A percentile compares a stretch with the other conserved stretches of the same genome.
These are phyloP conservation scores for Neria commutata DNA, from an alignment of 2,888 invertebrate species.

Conservation along the genomic window DNA sequence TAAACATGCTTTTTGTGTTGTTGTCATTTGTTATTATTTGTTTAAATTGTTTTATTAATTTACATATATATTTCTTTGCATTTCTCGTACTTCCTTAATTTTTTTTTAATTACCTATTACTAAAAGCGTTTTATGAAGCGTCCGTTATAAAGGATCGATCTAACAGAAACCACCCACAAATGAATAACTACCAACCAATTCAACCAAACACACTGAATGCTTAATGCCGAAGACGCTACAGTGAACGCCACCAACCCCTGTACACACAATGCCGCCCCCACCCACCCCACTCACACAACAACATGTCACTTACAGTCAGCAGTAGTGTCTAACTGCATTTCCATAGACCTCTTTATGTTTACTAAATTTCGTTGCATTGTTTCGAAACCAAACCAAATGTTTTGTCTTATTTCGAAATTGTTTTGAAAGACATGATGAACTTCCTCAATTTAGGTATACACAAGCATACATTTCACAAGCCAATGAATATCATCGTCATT, in stretches of 20 bases:
- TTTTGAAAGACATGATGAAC: conserved; percentile 31
- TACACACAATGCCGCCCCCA: too few species aligned
- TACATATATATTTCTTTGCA: background rate
- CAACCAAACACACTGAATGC: background rate
- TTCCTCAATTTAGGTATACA: conserved; percentile 56
- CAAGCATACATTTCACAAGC: conserved; percentile 61
- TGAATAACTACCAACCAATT: background rate
- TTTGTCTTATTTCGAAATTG: background rate
- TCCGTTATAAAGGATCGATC: background rate
- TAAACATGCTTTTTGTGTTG: too few species aligned
- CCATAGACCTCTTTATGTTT: too few species aligned
- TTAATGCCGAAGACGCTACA: too few species aligned
- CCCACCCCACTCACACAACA: background rate
- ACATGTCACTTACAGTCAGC: background rate
- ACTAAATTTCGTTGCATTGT: too few species aligned
- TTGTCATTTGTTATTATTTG: too few species aligned
- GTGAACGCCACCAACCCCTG: too few species aligned
- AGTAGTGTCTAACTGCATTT: conserved; percentile 2
- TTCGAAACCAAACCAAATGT: too few species aligned
- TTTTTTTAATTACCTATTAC: too few species aligned
- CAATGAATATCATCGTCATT: conserved; percentile 59
- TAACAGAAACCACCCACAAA: background rate
- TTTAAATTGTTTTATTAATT: background rate
- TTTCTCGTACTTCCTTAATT: background rate
- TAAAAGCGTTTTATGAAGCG: too few species aligned